Evolutionary conservation across 1,140 invertebrate genomes (phyloP), one percentile per base, ranked within the genome.

Genomic region (Paramacrobiotus metropolitanus): DNA sequence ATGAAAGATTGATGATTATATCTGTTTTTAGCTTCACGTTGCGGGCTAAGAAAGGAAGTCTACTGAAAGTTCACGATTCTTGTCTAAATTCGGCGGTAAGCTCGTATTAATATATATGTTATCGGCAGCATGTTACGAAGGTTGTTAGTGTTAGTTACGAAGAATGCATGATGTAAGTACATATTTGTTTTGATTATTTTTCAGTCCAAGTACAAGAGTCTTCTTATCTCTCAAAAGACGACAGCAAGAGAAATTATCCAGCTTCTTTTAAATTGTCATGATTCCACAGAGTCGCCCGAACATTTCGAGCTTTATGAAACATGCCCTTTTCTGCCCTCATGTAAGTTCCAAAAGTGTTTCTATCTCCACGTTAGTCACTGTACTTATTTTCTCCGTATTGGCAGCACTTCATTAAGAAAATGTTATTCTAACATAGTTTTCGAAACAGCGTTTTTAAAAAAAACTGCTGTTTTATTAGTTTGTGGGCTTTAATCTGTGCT

Each of bases 61-160:
- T 91, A 55, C 83, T 91, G 61, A 87, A 87, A 74, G 84, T 92
- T 21, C 86, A 89, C 74, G 88, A 90, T 68, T 86, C 85, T 40
- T 85, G 85, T 34, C 75, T 90, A 59, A 88, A 87, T 80, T 82
- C 83, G 48, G 86, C 83, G 68, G 81, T 82, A 70, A 77, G 78
- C 76, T 21, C n/a, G n/a, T n/a, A n/a, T n/a, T n/a, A n/a, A n/a
- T n/a, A n/a, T n/a, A n/a, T n/a, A n/a, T n/a, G n/a, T n/a, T n/a
- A n/a, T n/a, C n/a, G n/a, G n/a, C n/a, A n/a, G n/a, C n/a, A n/a
- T n/a, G n/a, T n/a, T n/a, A n/a, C n/a, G n/a, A n/a, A n/a, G n/a
- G n/a, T n/a, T n/a, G n/a, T n/a, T n/a, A n/a, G n/a, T n/a, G n/a
- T 59, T 44, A 61, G 21, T 45, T 15, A 21, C 44, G 29, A 28